These are phyloP conservation scores for Ophion obscuratus DNA, from an alignment of 2,888 invertebrate species.

Conservation along the genomic window DNA sequence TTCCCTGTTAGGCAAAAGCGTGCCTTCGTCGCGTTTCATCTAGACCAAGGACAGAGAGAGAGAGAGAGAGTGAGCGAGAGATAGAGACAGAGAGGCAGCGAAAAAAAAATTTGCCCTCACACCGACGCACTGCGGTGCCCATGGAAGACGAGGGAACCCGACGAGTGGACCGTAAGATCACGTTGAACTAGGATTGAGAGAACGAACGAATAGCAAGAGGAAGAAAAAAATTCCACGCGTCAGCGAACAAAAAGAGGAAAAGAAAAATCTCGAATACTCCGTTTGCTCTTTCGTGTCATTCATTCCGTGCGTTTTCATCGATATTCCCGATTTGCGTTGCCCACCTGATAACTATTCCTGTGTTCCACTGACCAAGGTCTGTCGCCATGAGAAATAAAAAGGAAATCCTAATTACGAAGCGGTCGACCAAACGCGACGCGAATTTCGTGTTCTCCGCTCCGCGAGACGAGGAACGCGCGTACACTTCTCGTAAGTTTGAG, in stretches of 20 bases:
- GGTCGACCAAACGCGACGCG: background rate
- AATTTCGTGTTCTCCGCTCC: background rate
- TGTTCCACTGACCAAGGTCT: background rate
- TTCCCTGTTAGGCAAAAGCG: background rate
- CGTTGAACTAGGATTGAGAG: conserved; percentile 5
- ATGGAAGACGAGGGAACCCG: background rate
- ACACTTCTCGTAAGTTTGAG: conserved; percentile 26
- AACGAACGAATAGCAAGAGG: background rate
- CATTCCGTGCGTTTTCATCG: conserved; percentile 28
- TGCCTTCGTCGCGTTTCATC: conserved; percentile 12
- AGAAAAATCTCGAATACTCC: conserved; percentile 38
- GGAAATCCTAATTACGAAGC: background rate
- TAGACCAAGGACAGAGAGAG: background rate
- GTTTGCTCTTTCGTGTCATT: conserved; percentile 49
- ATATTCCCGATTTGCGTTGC: background rate
- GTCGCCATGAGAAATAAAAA: background rate
- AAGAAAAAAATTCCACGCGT: background rate
- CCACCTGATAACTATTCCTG: background rate
- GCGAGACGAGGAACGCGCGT: conserved; percentile 14
- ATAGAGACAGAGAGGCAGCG: no score
- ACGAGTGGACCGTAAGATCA: background rate
- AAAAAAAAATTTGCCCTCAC: no score
- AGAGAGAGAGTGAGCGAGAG: no score
- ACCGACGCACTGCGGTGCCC: background rate
- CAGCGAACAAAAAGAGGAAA: background rate